Evolutionary conservation across 2,888 invertebrate species (phyloP).

Genomic region (Caenorhabditis sulstoni): DNA sequence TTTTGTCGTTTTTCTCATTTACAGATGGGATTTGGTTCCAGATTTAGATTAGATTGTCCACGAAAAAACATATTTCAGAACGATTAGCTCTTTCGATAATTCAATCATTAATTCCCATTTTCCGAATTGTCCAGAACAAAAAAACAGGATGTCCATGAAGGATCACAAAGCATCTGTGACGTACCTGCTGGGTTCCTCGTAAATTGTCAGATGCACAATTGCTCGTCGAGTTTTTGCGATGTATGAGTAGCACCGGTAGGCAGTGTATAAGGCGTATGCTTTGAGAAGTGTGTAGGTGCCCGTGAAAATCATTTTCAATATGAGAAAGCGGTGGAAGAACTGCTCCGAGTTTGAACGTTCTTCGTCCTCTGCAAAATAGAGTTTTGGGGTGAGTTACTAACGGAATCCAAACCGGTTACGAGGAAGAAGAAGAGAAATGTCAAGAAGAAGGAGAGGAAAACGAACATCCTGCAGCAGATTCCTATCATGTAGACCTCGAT

Average conservation of each 20-base stretch:
- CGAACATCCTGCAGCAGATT: slow-evolving; percentile 44
- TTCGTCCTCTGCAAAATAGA: slow-evolving; percentile 24
- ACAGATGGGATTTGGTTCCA: too few relatives aligned
- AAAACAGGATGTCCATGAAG: background rate
- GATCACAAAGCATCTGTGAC: background rate
- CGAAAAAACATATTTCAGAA: too few relatives aligned
- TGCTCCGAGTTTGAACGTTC: slow-evolving; percentile 16
- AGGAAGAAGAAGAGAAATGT: slow-evolving; percentile 48
- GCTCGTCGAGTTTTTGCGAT: slow-evolving; percentile 57
- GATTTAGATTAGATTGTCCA: too few relatives aligned
- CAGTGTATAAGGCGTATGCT: slow-evolving; percentile 53
- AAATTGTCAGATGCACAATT: slow-evolving; percentile 47
- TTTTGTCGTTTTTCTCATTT: too few relatives aligned
- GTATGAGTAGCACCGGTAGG: slow-evolving; percentile 61
- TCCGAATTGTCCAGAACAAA: background rate
- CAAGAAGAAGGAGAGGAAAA: slow-evolving; percentile 50
- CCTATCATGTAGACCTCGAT: slow-evolving; percentile 60
- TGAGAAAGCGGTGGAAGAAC: slow-evolving; percentile 57
- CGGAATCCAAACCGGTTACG: slow-evolving; percentile 25
- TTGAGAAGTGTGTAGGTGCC: slow-evolving; percentile 56
- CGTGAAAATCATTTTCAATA: slow-evolving; percentile 56
- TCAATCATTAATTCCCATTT: background rate
- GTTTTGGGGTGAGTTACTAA: too few relatives aligned
- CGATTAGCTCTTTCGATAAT: background rate
- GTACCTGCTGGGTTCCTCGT: slow-evolving; percentile 41